These are phyloP conservation scores for Tragelaphus scriptus DNA, from an alignment of 2,113 vertebrate species.

Conservation along the genomic window DNA sequence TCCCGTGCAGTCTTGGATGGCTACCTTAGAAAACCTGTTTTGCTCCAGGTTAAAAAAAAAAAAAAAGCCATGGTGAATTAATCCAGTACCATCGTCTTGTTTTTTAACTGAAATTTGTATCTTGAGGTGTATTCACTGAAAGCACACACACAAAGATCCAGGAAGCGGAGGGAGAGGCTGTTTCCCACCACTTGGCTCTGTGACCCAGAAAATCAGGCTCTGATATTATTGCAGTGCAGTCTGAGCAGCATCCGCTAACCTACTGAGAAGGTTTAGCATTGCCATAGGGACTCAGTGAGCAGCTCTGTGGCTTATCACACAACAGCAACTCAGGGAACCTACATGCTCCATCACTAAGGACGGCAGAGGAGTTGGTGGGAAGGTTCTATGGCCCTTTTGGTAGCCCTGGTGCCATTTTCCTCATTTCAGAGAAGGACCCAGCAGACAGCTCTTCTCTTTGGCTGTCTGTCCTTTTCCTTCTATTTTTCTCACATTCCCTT, in stretches of 20 bases:
- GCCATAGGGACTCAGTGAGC: neutral
- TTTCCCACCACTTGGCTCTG: neutral
- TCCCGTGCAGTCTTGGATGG: neutral
- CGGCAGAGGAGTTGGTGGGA: rapidly evolving
- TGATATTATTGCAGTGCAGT: neutral
- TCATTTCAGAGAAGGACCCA: neutral
- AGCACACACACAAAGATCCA: neutral
- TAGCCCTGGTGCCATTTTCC: neutral
- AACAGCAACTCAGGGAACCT: neutral
- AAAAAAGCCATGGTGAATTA: conserved; percentile 61
- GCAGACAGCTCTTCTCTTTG: neutral
- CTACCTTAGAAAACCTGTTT: conserved; percentile 9
- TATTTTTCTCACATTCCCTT: neutral
- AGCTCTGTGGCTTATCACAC: neutral
- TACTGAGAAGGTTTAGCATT: neutral
- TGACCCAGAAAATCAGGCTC: neutral
- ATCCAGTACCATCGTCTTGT: conserved; percentile 36
- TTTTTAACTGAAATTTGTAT: conserved; percentile 56
- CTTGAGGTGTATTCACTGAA: conserved; percentile 11
- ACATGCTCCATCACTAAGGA: neutral
- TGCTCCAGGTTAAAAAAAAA: conserved; percentile 23
- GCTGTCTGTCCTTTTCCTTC: neutral
- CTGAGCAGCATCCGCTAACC: neutral
- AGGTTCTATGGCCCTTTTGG: neutral
- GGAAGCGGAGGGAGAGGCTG: neutral